These are phyloP conservation scores for Pocillopora damicornis DNA, from an alignment of 64 coral and sea anemone genomes.

Conservation along the genomic window DNA sequence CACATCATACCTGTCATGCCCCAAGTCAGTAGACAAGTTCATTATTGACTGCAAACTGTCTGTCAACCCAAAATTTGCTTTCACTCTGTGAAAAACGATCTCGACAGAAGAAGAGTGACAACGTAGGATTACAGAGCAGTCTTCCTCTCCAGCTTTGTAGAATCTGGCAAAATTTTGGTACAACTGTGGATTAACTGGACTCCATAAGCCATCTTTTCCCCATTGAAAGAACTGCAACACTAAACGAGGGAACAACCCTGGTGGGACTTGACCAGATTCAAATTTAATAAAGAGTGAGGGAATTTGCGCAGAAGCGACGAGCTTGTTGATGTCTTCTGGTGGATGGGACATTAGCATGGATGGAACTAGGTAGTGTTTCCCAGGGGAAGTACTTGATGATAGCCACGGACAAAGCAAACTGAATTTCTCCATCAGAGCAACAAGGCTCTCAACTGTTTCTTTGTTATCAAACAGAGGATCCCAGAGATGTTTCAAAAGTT, in stretches of 20 bases:
- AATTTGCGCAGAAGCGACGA: neutral
- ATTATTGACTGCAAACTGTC: neutral
- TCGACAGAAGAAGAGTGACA: slow-evolving; percentile 14
- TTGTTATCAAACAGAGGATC: neutral
- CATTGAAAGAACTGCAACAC: slow-evolving; percentile 21
- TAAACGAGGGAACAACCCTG: slow-evolving; percentile 9
- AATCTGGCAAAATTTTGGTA: slow-evolving; percentile 33
- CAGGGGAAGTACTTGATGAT: neutral
- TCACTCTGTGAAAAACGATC: slow-evolving; percentile 24
- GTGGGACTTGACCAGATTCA: slow-evolving; percentile 28
- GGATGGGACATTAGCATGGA: slow-evolving; percentile 31
- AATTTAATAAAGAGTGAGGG: slow-evolving; percentile 31
- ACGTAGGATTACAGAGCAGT: slow-evolving; percentile 21
- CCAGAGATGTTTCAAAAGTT: slow-evolving; percentile 1
- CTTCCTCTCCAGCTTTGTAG: neutral
- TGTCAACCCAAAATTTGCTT: neutral
- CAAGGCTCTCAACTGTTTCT: neutral
- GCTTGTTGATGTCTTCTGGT: neutral
- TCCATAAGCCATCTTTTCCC: slow-evolving; percentile 23
- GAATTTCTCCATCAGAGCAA: slow-evolving; percentile 5
- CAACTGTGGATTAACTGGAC: slow-evolving; percentile 6
- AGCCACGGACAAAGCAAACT: slow-evolving; percentile 17
- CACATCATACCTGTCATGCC: neutral
- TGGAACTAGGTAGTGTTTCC: slow-evolving; percentile 7
- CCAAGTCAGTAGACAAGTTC: neutral